Evolutionary conservation across 2,113 vertebrate species (phyloP).

Genomic region (Pica pica): DNA sequence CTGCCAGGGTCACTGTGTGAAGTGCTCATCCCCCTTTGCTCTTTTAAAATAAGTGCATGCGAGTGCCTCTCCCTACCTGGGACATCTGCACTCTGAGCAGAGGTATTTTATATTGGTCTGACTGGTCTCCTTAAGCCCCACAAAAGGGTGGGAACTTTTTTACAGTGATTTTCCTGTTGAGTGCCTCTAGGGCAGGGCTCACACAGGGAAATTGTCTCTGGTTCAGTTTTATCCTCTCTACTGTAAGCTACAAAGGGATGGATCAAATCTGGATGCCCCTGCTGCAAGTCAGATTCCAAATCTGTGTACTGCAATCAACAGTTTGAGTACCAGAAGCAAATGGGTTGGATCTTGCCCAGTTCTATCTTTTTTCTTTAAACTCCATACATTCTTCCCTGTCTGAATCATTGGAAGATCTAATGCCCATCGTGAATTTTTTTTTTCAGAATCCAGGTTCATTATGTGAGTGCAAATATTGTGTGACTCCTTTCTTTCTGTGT

Average conservation of each 20-base stretch:
- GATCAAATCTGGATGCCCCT: not conserved
- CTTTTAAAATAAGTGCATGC: not conserved
- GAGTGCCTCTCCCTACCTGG: not conserved
- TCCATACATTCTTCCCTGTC: not conserved
- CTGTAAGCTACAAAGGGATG: not conserved
- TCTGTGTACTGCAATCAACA: not conserved
- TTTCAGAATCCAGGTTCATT: not conserved
- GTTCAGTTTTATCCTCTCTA: not conserved
- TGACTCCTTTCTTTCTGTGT: not conserved
- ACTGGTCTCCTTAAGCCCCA: rapidly evolving
- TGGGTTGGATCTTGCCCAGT: not conserved
- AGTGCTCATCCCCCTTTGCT: not conserved
- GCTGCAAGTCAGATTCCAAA: not conserved
- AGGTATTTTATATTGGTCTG: not conserved
- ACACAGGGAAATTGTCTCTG: not conserved
- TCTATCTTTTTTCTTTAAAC: not conserved
- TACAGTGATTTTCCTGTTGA: not conserved
- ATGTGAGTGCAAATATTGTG: not conserved
- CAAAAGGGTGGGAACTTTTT: rapidly evolving
- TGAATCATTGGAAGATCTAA: not conserved
- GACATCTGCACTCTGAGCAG: not conserved
- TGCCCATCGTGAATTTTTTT: not conserved
- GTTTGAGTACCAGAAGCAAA: not conserved
- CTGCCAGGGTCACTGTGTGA: not conserved
- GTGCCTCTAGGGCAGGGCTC: not conserved